Evolutionary conservation across 1,140 invertebrate genomes (phyloP).

Genomic region (Phthorimaea operculella): DNA sequence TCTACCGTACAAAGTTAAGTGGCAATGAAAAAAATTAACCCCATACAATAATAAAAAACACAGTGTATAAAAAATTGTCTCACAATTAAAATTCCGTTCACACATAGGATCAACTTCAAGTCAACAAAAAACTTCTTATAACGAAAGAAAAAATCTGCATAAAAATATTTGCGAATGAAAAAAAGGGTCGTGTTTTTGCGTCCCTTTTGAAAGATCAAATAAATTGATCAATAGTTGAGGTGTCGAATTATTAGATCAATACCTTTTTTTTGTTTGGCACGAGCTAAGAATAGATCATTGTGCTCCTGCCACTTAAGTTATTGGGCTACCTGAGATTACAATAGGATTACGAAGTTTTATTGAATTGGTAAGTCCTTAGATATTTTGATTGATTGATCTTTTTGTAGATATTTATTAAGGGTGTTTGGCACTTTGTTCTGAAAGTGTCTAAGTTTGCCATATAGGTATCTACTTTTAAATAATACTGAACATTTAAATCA

Average conservation of each 20-base stretch:
- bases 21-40: neutral
- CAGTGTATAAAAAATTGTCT: neutral
- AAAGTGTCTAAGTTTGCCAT: too few relatives aligned
- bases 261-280: neutral
- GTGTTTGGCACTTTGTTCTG: too few relatives aligned
- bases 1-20: conserved; percentile 1
- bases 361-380: too few relatives aligned
- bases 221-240: conserved; percentile 1
- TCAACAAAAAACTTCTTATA: neutral
- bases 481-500: too few relatives aligned
- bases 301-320: neutral
- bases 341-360: too few relatives aligned
- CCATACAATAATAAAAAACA: neutral
- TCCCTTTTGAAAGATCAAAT: neutral
- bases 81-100: neutral
- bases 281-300: neutral
- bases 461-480: too few relatives aligned
- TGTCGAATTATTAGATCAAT: neutral
- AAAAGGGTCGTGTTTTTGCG: neutral
- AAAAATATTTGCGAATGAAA: neutral
- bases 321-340: too few relatives aligned
- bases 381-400: too few relatives aligned
- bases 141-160: neutral
- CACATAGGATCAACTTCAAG: neutral
- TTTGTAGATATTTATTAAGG: too few relatives aligned